A percentile compares a stretch with the other conserved stretches of the same genome.
Evolutionary conservation across 2,888 invertebrate genomes (phyloP).

Genomic region (Bombylius major): DNA sequence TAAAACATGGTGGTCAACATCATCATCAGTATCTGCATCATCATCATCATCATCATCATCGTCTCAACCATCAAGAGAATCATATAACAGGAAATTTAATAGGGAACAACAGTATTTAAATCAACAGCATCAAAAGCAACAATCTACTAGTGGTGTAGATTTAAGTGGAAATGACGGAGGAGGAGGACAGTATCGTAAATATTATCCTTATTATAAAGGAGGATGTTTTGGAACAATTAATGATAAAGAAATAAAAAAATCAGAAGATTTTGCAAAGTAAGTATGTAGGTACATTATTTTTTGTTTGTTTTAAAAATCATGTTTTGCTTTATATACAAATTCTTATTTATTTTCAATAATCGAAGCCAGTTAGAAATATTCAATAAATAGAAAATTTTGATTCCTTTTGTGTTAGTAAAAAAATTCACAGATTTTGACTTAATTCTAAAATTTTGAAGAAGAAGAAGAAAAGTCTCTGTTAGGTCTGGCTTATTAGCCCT

Average conservation of each 20-base stretch:
- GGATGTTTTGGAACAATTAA: conserved; percentile 21
- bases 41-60: neutral
- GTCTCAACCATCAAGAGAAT: neutral
- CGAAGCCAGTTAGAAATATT: too few species aligned
- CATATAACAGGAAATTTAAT: neutral
- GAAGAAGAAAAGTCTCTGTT: too few species aligned
- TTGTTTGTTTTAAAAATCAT: too few species aligned
- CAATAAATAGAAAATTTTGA: too few species aligned
- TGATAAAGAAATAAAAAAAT: conserved; percentile 16
- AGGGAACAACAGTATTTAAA: conserved; percentile 2
- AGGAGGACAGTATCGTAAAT: conserved; percentile 9
- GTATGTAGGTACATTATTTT: conserved; percentile 5
- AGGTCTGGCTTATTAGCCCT: too few species aligned
- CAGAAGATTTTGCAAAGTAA: conserved; percentile 23
- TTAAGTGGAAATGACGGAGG: neutral
- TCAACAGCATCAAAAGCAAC: conserved; percentile 2
- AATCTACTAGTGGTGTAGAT: neutral
- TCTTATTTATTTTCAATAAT: neutral
- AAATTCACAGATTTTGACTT: too few species aligned
- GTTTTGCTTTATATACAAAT: neutral
- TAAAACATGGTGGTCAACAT: conserved; percentile 15
- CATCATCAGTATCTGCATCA: neutral
- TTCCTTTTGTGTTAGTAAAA: too few species aligned
- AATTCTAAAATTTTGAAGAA: too few species aligned
- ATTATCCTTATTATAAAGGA: conserved; percentile 19